A percentile compares a stretch with the other conserved stretches of the same genome.
Evolutionary conservation across 2,888 invertebrate species (phyloP).

Genomic region (Drosophila nr. fundita): DNA sequence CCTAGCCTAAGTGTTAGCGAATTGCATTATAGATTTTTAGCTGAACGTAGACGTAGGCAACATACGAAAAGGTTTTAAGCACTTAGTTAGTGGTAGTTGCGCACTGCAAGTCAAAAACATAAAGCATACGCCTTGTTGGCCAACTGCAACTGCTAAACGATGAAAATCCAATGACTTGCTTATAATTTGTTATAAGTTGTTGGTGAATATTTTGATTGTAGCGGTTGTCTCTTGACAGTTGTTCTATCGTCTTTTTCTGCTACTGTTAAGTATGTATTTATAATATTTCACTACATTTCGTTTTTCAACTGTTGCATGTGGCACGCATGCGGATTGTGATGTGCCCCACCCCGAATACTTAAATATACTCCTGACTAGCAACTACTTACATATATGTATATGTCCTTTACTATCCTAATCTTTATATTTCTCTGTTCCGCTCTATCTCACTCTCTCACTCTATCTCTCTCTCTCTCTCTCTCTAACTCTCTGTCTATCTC

Average conservation of each 20-base stretch:
- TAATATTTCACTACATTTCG: slow-evolving; percentile 27
- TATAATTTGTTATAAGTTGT: slow-evolving; percentile 1
- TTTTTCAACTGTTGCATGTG: slow-evolving; percentile 61
- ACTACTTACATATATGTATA: slow-evolving; percentile 32
- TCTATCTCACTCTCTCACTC: slow-evolving; percentile 22
- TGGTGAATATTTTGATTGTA: background rate
- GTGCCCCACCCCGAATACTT: slow-evolving; percentile 11
- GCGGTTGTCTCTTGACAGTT: slow-evolving; percentile 31
- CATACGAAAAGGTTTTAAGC: slow-evolving; percentile 12
- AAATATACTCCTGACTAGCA: slow-evolving; percentile 16
- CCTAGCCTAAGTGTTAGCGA: slow-evolving; percentile 29
- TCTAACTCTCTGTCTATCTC: slow-evolving; percentile 39
- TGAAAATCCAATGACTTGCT: slow-evolving; percentile 1
- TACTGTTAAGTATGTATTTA: slow-evolving; percentile 12
- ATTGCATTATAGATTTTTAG: slow-evolving; percentile 17
- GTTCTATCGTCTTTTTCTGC: slow-evolving; percentile 1
- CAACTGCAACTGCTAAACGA: background rate
- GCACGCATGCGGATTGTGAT: slow-evolving; percentile 51
- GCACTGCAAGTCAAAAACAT: slow-evolving; percentile 23
- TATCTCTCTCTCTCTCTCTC: slow-evolving; percentile 20
- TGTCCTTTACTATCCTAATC: slow-evolving; percentile 42
- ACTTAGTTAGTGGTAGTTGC: slow-evolving; percentile 22
- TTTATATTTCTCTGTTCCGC: slow-evolving; percentile 50
- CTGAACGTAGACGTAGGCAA: slow-evolving; percentile 31
- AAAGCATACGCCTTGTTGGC: slow-evolving; percentile 43